Base-by-base conservation (phyloP, 2,888 invertebrate species). In the Campoplex capitator region DNA sequence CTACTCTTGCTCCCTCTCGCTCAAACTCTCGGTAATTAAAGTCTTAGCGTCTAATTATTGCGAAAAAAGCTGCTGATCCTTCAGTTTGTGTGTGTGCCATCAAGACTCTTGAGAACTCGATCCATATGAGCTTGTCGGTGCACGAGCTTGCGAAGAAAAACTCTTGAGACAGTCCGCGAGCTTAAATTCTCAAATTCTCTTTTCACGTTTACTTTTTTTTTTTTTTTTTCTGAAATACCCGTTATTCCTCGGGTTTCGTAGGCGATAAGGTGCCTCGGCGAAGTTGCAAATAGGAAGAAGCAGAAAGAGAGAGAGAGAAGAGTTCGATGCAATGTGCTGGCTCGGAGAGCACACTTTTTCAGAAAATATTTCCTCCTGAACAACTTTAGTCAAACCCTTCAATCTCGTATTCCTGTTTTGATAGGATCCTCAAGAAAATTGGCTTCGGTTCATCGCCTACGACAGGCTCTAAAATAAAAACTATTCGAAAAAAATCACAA, bases 1-100 rank as follows among this genome's bases (percentile, higher is more conserved):
- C 74, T 42, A 2, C 3, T 73, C 51, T 51, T 35, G 67, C 78
- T 76, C 54, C 42, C 65, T 42, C 62, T 65, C 65, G 51, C 77
- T 79, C 54, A 62, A 78, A 18, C 84, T 88, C 48, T 83, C 89
- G 82, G 90, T 92, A 92, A 93, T 93, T 92, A 92, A 89, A 89
- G 90, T 91, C 91, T 91, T 89, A 87, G 89, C 88, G 90, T 90
- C 90, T 92, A 92, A 93, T 93, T 92, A 92, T 92, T 89, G 87
- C 91, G 88, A 90, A 90, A 89, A 90, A 88, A 81, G 81, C 78
- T 78, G 75, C 74, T 58, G 78, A 83, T 42, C 65, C 65, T 73
- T 74, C 75, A 51, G 51, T 35, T 18, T 71, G 62, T 16, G 62
- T 62, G 62, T 58, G 11, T 23, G 11, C 28, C 16, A 42, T 32